Evolutionary conservation across 1,140 invertebrate genomes (phyloP).

Genomic region (Tetragnatha versicolor): DNA sequence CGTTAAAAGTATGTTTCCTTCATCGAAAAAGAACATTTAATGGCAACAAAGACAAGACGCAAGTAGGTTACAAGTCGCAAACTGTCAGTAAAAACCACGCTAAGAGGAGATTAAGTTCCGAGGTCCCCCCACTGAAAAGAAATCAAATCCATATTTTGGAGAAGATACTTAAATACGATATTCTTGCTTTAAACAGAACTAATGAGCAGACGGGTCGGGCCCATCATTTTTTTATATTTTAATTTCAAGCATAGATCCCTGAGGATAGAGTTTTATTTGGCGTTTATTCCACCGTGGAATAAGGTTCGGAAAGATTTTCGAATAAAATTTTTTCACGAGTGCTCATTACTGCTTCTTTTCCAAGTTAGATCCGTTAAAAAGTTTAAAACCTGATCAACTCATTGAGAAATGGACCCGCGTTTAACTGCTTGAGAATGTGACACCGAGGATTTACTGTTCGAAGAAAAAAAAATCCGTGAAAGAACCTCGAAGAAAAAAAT

Average conservation of each 20-base stretch:
- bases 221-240: not conserved
- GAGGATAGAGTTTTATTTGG: not conserved
- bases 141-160: no score
- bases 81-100: no score
- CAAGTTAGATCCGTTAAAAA: not conserved
- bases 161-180: not conserved
- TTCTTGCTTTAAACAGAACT: not conserved
- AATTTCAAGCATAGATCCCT: not conserved
- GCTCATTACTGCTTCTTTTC: not conserved
- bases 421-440: not conserved
- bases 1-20: no score
- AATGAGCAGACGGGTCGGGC: not conserved
- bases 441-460: not conserved
- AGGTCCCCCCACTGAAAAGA: no score
- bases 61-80: no score
- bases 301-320: not conserved
- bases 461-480: not conserved
- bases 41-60: no score
- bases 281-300: not conserved
- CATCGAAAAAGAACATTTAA: no score
- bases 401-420: not conserved
- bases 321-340: not conserved
- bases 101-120: no score
- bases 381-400: not conserved
- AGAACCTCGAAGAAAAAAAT: not conserved